phyloP scores from a whole-genome alignment of 2,113 vertebrate genomes.

The Syrmaticus mikado region DNA sequence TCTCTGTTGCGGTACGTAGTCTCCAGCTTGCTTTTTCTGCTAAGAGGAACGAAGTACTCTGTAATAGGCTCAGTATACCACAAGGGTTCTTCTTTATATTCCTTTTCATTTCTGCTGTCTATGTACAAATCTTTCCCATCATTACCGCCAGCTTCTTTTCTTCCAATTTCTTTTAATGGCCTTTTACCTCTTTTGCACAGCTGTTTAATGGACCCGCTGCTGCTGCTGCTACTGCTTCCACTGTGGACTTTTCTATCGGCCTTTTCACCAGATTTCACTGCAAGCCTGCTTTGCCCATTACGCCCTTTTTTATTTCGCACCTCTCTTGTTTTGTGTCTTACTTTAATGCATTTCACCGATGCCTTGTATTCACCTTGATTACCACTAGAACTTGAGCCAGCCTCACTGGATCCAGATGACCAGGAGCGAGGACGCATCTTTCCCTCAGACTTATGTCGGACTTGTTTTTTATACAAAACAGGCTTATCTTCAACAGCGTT shows the following conservation, averaged over 20 bases:
- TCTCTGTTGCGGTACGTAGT: constrained; percentile 92
- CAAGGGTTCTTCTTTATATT: constrained; percentile 96
- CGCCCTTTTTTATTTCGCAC: constrained; percentile 87
- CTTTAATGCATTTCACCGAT: constrained; percentile 84
- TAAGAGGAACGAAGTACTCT: constrained; percentile 93
- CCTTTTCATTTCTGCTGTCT: constrained; percentile 85
- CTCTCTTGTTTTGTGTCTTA: constrained; percentile 92
- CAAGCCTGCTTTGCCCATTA: constrained; percentile 85
- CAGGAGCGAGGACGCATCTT: constrained; percentile 93
- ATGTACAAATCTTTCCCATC: constrained; percentile 82
- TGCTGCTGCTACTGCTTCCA: constrained; percentile 80
- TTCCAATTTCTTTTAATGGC: constrained; percentile 85
- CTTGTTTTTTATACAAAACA: constrained; percentile 84
- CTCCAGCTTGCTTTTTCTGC: constrained; percentile 95
- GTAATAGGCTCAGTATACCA: constrained; percentile 99
- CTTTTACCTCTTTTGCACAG: constrained; percentile 92
- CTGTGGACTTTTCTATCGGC: constrained; percentile 79
- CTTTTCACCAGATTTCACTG: constrained; percentile 84
- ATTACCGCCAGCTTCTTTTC: constrained; percentile 82
- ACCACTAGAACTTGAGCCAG: constrained; percentile 94
- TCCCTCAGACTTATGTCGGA: constrained; percentile 86
- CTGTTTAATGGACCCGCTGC: constrained; percentile 81
- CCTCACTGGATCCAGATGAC: constrained; percentile 98
- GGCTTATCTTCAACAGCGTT: constrained; percentile 79
- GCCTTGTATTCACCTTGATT: constrained; percentile 87